These are phyloP conservation scores for Eulemur rubriventer DNA, from an alignment of 2,797 vertebrate species.

Conservation along the genomic window DNA sequence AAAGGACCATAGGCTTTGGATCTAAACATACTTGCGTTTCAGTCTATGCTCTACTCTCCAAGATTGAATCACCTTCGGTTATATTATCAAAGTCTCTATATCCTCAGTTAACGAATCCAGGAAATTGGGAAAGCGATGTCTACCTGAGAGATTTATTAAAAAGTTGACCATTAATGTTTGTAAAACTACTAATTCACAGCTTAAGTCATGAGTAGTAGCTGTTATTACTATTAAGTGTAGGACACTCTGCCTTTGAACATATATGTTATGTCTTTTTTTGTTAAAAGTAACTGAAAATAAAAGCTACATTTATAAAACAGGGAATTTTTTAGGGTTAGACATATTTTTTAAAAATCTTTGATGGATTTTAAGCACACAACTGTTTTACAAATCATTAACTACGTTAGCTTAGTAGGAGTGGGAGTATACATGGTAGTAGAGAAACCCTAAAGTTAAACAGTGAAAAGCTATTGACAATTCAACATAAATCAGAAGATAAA, in stretches of 20 bases:
- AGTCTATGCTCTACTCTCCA: background rate
- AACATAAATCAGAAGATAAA: constrained; percentile 2
- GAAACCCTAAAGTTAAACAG: background rate
- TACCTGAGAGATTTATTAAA: background rate
- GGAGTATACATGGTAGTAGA: background rate
- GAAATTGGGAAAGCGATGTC: background rate
- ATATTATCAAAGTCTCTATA: background rate
- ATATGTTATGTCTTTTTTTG: background rate
- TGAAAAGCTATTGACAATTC: background rate
- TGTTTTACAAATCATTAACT: constrained; percentile 16
- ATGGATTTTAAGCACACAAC: background rate
- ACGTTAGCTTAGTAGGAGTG: background rate
- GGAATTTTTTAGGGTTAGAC: background rate
- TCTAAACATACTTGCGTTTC: background rate
- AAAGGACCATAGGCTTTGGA: background rate
- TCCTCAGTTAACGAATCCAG: background rate
- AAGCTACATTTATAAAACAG: background rate
- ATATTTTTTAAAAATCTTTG: background rate
- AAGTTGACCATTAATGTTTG: background rate
- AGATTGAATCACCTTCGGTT: background rate
- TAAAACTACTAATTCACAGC: background rate
- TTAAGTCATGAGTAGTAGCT: background rate
- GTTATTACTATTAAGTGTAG: background rate
- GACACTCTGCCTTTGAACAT: background rate
- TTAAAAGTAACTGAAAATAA: constrained; percentile 17